Base-by-base conservation (phyloP, 2,113 vertebrate genomes). In the Poecile atricapillus region DNA sequence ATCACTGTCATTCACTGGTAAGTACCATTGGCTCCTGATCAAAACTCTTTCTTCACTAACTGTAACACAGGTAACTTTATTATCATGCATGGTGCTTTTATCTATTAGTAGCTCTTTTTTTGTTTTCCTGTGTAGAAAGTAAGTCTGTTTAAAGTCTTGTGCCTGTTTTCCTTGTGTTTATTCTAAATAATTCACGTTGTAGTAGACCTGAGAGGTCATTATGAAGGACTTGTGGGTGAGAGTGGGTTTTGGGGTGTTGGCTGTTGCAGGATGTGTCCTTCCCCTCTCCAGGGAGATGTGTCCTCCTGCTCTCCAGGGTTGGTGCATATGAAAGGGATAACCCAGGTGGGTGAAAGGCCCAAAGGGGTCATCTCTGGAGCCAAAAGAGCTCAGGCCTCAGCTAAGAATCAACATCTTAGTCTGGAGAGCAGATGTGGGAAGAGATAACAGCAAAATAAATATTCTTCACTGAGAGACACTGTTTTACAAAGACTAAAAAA, bases 71-170 rank as follows among this genome's bases (percentile, higher is more conserved):
- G 7, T 10, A 23, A 18, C 19, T 47, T 56, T n/a, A 28, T 64
- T 10, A 33, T 33, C 0, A 0, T 27, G 22, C 17, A 17, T 11
- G 39, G 6, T 19, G 24, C 5, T 74, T 33, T 64, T 19, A 28
- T 64, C 15, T 28, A 23, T 18, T 12, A 5, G 23, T 10, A 55
- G 28, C 5, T 33, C 7, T 39, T 74, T 47, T 22, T 47, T 19
- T 56, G n/a, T 47, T 64, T 13, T 10, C 28, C 41, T 64, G 23
- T 28, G 28, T 19, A 17, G 58, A 18, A 73, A 56, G 11, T 21
- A 23, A 55, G 2, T 39, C n/a, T 47, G 9, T 15, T 64, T 28
- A 56, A 73, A 83, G 15, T 8, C 14, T 28, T 33, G 6, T 11
- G 33, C 33, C 22, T 33, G 15, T 74, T 47, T 28, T 28, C 41